Evolutionary conservation across 2,888 invertebrate genomes (phyloP), one percentile per base, ranked within the genome.

Genomic region (Leptogaster cylindrica): DNA sequence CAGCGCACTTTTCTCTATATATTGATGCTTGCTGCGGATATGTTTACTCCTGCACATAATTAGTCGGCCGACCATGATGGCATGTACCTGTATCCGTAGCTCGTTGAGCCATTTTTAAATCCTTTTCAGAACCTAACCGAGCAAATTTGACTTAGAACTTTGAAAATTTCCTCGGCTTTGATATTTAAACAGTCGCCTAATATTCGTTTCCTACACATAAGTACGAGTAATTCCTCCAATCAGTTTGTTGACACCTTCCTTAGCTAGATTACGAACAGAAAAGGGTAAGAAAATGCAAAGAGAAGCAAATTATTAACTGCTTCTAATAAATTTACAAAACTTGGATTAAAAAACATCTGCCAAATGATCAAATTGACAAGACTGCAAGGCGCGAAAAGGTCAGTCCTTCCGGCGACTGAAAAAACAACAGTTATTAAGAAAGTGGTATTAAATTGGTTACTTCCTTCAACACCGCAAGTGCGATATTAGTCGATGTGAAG

Each of bases 361-460:
- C n/a, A n/a, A n/a, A n/a, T n/a, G n/a, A n/a, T n/a, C n/a, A n/a
- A n/a, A n/a, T n/a, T n/a, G n/a, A n/a, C n/a, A n/a, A n/a, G n/a
- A n/a, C n/a, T n/a, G n/a, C n/a, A n/a, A n/a, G 50, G 10, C 55
- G 36, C 33, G 36, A 55, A 36, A 55, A 33, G 55, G 55, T 55
- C 55, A 55, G 55, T 55, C 33, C 33, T 55, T 55, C 33, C 55
- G 55, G 25, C 55, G 39, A 55, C 55, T 55, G 55, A 8, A n/a
- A 36, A 2, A 16, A 39, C 55, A 55, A 39, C 12, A 55, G 2
- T 55, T 55, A 36, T 39, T 55, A 55, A 36, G 55, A 39, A 20
- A 36, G 39, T 39, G 55, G 55, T 36, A 55, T 39, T 55, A 55
- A 55, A 55, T 55, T 55, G 55, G 55, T 23, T 55, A 55, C 39